phyloP scores from a whole-genome alignment of 1,140 invertebrate genomes.

The Contarinia nasturtii region DNA sequence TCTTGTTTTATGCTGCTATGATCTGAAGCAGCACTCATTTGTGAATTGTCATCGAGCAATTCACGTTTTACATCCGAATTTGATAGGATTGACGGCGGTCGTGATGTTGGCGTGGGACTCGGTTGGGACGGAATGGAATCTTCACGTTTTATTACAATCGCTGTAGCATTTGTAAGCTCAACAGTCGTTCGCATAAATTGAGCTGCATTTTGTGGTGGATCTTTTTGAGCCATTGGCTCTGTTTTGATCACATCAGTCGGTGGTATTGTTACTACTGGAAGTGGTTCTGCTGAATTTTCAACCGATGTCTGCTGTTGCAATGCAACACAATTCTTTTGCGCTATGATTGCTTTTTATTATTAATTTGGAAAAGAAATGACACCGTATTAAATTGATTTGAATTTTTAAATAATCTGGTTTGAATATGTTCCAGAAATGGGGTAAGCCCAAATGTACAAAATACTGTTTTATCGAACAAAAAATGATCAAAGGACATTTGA shows the following conservation, averaged over 20 bases:
- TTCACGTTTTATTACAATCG: conserved; percentile 8
- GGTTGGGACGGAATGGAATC: conserved; percentile 1
- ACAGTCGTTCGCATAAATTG: conserved; percentile 3
- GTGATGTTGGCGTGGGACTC: conserved; percentile 7
- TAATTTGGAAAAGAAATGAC: not conserved
- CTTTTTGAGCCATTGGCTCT: not conserved
- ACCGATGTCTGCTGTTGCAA: no score
- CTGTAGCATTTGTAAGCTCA: conserved; percentile 4
- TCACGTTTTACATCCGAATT: conserved; percentile 37
- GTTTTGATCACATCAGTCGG: not conserved
- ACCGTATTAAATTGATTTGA: no score
- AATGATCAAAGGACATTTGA: no score
- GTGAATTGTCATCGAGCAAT: conserved; percentile 34
- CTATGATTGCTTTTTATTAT: not conserved
- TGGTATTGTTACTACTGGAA: conserved; percentile 6
- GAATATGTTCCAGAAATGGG: no score
- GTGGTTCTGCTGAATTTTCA: no score
- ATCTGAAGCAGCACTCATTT: conserved; percentile 36
- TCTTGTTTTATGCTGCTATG: conserved; percentile 36
- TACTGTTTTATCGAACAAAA: no score
- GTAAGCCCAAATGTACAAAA: no score
- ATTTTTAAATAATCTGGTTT: no score
- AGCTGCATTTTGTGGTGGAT: not conserved
- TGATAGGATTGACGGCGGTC: conserved; percentile 17
- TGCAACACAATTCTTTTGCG: not conserved